A percentile compares a stretch with the other conserved stretches of the same genome.
phyloP scores from a whole-genome alignment of 1,140 invertebrate species.

The Amyelois transitella region DNA sequence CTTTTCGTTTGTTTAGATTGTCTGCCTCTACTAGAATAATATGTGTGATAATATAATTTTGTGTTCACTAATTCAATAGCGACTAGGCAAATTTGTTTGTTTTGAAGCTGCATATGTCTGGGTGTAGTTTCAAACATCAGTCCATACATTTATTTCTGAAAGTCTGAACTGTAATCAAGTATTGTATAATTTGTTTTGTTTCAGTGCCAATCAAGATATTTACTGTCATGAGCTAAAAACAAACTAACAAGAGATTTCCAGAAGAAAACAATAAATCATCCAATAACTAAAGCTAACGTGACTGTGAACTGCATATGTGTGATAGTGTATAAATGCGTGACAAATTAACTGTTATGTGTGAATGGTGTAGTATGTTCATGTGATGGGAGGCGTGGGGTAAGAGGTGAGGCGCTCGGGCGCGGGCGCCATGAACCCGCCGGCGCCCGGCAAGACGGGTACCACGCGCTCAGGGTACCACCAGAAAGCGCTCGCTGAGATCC shows the following conservation, averaged over 20 bases:
- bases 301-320: conserved; percentile 16
- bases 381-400: conserved; percentile 70
- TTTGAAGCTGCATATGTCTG: neutral
- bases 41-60: neutral
- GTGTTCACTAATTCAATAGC: neutral
- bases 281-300: neutral
- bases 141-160: neutral
- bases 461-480: conserved; percentile 89
- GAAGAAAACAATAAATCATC: neutral
- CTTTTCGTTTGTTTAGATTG: conserved; percentile 22
- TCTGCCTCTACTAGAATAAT: neutral
- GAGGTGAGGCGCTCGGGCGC: conserved; percentile 68
- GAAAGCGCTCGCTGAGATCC: conserved; percentile 90
- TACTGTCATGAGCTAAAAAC: neutral
- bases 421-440: conserved; percentile 81
- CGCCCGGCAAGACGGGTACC: conserved; percentile 79
- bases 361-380: conserved; percentile 46
- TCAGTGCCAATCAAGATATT: neutral
- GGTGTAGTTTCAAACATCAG: neutral
- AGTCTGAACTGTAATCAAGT: neutral
- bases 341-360: conserved; percentile 36
- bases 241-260: neutral
- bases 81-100: neutral
- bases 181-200: neutral
- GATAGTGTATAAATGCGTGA: conserved; percentile 42